phyloP scores from a whole-genome alignment of 92 coral and sea anemone species.

The Pocillopora meandrina region DNA sequence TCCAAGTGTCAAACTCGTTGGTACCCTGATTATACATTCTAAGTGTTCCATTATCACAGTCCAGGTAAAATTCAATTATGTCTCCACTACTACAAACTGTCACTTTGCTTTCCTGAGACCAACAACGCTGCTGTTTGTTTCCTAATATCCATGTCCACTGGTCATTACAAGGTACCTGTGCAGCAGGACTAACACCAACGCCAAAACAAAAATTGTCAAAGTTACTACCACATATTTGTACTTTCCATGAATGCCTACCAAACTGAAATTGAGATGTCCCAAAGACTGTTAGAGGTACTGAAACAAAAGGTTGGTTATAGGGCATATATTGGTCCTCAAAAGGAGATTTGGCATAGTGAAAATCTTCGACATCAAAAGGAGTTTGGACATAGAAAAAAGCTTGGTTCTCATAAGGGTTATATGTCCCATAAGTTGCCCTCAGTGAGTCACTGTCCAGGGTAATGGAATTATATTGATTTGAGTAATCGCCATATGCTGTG shows the following conservation, averaged over 20 bases:
- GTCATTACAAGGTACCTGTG: not conserved
- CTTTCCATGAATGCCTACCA: slow-evolving; percentile 18
- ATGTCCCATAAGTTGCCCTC: not conserved
- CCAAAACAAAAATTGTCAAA: slow-evolving; percentile 1
- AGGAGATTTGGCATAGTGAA: too few species aligned
- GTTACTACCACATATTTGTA: not conserved
- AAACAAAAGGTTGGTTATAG: too few species aligned
- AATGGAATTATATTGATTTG: not conserved
- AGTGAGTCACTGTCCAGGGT: not conserved
- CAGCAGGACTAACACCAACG: not conserved
- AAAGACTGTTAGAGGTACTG: not conserved
- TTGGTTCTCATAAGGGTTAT: too few species aligned
- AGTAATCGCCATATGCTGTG: too few species aligned
- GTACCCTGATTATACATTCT: slow-evolving; percentile 28
- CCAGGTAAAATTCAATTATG: slow-evolving; percentile 19
- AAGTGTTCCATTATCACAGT: slow-evolving; percentile 12
- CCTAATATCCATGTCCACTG: slow-evolving; percentile 12
- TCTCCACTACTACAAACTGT: not conserved
- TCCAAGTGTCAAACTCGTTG: not conserved
- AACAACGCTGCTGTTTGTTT: not conserved
- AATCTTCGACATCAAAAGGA: too few species aligned
- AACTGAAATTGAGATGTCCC: not conserved
- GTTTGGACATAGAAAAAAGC: too few species aligned
- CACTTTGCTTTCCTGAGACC: not conserved
- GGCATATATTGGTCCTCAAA: too few species aligned